These are phyloP conservation scores for Diacarnus erythraeanus DNA, from an alignment of 37 sponge, comb jelly and placozoan genomes.

Conservation along the genomic window DNA sequence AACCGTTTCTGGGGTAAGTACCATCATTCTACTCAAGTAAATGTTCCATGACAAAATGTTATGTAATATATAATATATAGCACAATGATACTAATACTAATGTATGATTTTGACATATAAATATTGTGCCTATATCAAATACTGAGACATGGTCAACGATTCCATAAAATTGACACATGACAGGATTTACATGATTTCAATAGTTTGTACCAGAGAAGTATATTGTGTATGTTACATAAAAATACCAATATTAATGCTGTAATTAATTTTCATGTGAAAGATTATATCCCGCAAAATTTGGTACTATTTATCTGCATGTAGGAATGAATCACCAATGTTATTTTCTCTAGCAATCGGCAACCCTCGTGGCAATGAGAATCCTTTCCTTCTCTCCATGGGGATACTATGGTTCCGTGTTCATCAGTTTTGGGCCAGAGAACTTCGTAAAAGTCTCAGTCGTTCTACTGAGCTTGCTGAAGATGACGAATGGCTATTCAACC, in stretches of 20 bases:
- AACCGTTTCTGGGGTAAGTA: slow-evolving; percentile 92
- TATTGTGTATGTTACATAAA: too few species aligned
- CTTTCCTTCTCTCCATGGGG: slow-evolving; percentile 85
- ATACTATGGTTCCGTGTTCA: slow-evolving; percentile 94
- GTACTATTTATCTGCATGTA: too few species aligned
- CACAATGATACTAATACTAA: too few species aligned
- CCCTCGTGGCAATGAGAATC: slow-evolving; percentile 94
- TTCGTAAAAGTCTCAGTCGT: background rate
- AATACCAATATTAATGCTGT: too few species aligned
- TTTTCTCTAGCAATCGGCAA: slow-evolving; percentile 84
- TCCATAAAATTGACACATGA: too few species aligned
- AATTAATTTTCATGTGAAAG: too few species aligned
- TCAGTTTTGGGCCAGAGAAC: slow-evolving; percentile 76
- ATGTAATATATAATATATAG: background rate
- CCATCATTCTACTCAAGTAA: background rate
- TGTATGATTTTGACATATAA: too few species aligned
- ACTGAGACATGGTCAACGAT: too few species aligned
- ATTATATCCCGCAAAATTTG: background rate
- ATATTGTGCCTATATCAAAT: too few species aligned
- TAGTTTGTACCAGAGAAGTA: too few species aligned
- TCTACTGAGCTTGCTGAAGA: background rate
- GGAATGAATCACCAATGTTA: too few species aligned
- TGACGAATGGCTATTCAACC: slow-evolving; percentile 92
- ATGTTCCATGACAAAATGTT: background rate
- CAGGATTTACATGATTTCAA: too few species aligned